These are phyloP conservation scores for Cavia aperea DNA, from an alignment of 2,113 vertebrate genomes.

Conservation along the genomic window DNA sequence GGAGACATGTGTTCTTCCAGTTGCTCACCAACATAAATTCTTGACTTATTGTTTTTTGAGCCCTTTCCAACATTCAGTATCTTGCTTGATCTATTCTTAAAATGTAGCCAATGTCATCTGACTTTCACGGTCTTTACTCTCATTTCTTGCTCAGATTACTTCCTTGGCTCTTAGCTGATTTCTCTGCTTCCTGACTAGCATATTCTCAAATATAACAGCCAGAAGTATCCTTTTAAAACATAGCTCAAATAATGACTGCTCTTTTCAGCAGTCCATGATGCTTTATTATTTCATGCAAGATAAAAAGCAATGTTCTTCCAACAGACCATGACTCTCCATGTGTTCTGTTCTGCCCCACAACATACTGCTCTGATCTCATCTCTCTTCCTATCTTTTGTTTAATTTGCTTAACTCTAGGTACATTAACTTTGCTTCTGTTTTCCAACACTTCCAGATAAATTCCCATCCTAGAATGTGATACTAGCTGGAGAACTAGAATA, in stretches of 20 bases:
- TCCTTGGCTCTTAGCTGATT: not conserved
- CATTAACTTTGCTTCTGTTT: not conserved
- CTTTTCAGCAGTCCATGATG: not conserved
- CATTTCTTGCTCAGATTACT: not conserved
- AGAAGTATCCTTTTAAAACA: not conserved
- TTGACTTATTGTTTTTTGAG: not conserved
- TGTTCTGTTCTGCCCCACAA: not conserved
- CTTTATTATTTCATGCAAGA: not conserved
- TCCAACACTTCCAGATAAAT: not conserved
- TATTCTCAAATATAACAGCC: not conserved
- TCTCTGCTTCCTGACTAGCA: not conserved
- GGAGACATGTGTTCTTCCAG: not conserved
- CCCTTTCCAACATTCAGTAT: not conserved
- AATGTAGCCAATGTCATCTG: not conserved
- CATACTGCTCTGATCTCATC: not conserved
- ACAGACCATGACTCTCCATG: not conserved
- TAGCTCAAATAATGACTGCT: not conserved
- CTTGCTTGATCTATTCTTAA: not conserved
- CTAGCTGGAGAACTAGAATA: not conserved
- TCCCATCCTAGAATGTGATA: not conserved
- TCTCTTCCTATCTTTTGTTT: not conserved
- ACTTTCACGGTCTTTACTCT: not conserved
- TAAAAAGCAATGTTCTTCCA: not conserved
- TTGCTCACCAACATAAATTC: not conserved
- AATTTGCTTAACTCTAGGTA: not conserved